phyloP scores from a whole-genome alignment of 2,888 invertebrate species.

The Thelaira solivaga region DNA sequence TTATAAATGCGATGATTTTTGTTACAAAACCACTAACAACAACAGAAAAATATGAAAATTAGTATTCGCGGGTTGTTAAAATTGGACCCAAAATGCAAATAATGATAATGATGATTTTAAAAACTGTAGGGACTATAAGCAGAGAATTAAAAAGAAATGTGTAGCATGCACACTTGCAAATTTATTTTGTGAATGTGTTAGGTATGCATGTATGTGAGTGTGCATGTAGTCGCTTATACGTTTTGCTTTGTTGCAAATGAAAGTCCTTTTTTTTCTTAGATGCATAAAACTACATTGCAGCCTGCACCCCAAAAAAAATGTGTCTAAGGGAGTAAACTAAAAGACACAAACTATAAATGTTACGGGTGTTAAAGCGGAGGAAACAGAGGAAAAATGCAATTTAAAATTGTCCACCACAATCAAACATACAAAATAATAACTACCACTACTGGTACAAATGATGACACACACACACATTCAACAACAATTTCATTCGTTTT shows the following conservation, averaged over 20 bases:
- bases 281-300: not conserved
- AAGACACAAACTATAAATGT: conserved; percentile 14
- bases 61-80: conserved; percentile 53
- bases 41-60: conserved; percentile 33
- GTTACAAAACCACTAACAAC: not conserved
- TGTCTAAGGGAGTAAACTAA: not conserved
- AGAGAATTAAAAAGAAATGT: not conserved
- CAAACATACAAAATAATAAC: conserved; percentile 28
- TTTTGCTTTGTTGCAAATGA: conserved; percentile 31
- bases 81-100: conserved; percentile 60
- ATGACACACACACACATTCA: not conserved
- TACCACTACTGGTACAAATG: conserved; percentile 32
- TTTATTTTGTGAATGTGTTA: conserved; percentile 23
- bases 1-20: conserved; percentile 50
- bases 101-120: conserved; percentile 55
- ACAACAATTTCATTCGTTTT: conserved; percentile 26
- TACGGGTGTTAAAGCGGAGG: conserved; percentile 20
- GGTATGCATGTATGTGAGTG: not conserved
- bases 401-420: conserved; percentile 56
- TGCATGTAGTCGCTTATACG: no score
- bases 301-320: not conserved
- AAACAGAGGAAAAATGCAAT: conserved; percentile 46
- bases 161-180: not conserved
- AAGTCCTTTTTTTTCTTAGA: conserved; percentile 15
- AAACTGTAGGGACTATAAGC: conserved; percentile 30